phyloP scores from a whole-genome alignment of 2,797 vertebrate species.

The Ptychadena robeensis region DNA sequence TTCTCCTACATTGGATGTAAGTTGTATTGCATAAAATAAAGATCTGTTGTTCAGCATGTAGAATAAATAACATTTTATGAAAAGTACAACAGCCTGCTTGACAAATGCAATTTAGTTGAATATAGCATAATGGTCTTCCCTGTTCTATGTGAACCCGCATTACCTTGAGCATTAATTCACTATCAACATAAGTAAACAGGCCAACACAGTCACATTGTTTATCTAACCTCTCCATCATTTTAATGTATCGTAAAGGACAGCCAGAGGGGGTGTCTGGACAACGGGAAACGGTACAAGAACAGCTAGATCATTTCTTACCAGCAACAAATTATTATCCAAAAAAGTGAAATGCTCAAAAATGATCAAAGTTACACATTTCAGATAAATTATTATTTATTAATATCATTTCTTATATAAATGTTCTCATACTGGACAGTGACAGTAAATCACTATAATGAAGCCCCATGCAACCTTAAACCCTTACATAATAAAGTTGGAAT shows the following conservation, averaged over 20 bases:
- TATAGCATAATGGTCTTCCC: slow-evolving; percentile 13
- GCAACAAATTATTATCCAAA: neutral
- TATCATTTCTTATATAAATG: too few species aligned
- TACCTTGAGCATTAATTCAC: slow-evolving; percentile 23
- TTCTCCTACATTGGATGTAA: neutral
- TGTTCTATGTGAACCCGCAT: slow-evolving; percentile 31
- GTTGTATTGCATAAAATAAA: neutral
- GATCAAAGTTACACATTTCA: neutral
- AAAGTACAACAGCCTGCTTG: neutral
- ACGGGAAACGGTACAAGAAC: neutral
- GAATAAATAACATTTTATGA: slow-evolving; percentile 2
- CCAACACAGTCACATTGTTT: slow-evolving; percentile 16
- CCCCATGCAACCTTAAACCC: too few species aligned
- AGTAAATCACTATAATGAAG: too few species aligned
- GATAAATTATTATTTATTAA: neutral
- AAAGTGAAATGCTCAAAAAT: neutral
- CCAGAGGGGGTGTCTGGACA: neutral
- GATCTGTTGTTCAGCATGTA: slow-evolving; percentile 6
- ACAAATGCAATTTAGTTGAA: slow-evolving; percentile 1
- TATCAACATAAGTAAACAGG: slow-evolving; percentile 25
- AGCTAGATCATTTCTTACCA: neutral
- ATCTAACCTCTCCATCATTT: slow-evolving; percentile 26
- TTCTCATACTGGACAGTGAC: neutral
- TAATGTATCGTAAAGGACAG: slow-evolving; percentile 3
- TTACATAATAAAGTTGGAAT: too few species aligned